phyloP scores from a whole-genome alignment of 2,797 vertebrate species.

The Scolopax rusticola region DNA sequence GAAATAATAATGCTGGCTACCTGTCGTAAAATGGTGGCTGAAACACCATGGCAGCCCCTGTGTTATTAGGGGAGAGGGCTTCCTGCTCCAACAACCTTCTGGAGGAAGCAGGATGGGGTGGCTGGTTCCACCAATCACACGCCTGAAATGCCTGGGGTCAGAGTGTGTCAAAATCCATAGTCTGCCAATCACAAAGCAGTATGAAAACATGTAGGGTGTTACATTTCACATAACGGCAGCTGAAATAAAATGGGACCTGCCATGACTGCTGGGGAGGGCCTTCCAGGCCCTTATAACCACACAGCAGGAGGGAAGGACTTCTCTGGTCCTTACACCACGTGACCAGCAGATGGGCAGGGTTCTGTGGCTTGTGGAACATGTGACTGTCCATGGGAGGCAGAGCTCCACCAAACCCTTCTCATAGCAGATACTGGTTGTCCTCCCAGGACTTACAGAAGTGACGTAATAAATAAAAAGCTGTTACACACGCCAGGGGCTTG shows the following conservation, averaged over 20 bases:
- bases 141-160: neutral
- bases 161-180: fast-evolving
- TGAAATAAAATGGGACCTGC: neutral
- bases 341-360: fast-evolving
- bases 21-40: neutral
- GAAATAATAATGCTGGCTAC: neutral
- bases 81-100: neutral
- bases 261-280: fast-evolving
- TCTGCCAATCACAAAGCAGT: neutral
- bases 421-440: fast-evolving
- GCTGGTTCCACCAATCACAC: neutral
- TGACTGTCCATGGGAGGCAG: neutral
- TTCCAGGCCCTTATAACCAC: neutral
- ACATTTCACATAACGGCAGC: too few relatives aligned
- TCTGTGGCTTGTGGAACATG: neutral
- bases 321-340: fast-evolving
- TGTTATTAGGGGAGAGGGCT: neutral
- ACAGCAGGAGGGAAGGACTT: neutral
- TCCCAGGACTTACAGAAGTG: neutral
- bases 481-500: neutral
- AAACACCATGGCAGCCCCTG: neutral
- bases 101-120: neutral
- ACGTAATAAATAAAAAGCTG: neutral
- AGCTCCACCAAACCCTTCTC: fast-evolving
- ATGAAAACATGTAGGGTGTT: fast-evolving